Base-by-base conservation (phyloP, 2,888 invertebrate species). In the Ommatoiulus sabulosus region DNA sequence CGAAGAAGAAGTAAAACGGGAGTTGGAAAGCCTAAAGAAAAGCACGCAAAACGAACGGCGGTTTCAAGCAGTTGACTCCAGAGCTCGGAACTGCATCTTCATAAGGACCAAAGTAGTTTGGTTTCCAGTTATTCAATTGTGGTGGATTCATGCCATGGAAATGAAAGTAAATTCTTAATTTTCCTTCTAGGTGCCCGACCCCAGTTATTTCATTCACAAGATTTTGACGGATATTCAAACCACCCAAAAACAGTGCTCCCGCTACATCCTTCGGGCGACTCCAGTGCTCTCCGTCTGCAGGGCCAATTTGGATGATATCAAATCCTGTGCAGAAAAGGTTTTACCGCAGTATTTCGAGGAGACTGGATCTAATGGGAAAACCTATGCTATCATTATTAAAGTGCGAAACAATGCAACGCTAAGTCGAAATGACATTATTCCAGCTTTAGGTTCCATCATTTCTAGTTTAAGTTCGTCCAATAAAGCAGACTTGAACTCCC, bases 201-300 rank as follows among this genome's bases (percentile, higher is more conserved):
- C 97, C 4, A 94, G 95, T 89, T 94, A 95, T 90, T 91, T 98
- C 44, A 96, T 95, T 0, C 93, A 94, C 35, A 93, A 94, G 88
- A 96, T 98, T 89, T 93, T 97, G 86, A 94, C 95, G 91, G 96
- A 97, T 91, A 94, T 97, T 89, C 93, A 94, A 87, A 92, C 94
- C 35, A 96, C 95, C 0, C 95, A 95, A 91, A 93, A 94, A 89
- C 95, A 95, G 91, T 96, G 95, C 92, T 95, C 96, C 0, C 94
- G 96, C 90, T 96, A 95, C 93, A 94, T 98, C 3, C 92, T 97
- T 17, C 94, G 98, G 89, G 93, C 98, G 90, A 92, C 97, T 20
- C 98, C 98, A 0, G 95, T 98, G 88, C 95, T 96, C 93, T 93
- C 94, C 0, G 96, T 96, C 2, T 98, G 97, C 92, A 96, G 95